Base-by-base conservation (phyloP, 2,113 vertebrate species). In the Thamnaconus septentrionalis region DNA sequence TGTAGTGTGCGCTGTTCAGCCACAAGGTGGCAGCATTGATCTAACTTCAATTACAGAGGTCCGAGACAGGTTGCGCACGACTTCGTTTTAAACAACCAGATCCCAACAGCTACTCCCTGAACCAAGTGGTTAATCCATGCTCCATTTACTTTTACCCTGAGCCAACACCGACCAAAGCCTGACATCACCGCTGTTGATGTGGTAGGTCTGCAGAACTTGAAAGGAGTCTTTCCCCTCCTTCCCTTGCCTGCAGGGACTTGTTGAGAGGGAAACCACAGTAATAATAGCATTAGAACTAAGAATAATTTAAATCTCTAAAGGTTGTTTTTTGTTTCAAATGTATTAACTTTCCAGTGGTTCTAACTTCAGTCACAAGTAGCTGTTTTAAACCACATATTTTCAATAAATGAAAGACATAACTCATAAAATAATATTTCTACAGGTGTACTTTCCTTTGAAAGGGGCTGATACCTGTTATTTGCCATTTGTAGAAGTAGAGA, bases 21-120 rank as follows among this genome's bases (percentile, higher is more conserved):
- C 90, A 87, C 79, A 41, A 79, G 86, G 42, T 61, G 82, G 84
- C 8, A 55, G 55, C 64, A 80, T 85, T 79, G 39, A 5, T 50
- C 51, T 61, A 1, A 12, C 53, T 63, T 65, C 0, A n/a, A 53
- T 8, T 2, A 5, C 1, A 4, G 0, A 18, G 18, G n/a, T 4
- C 1, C 10, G 5, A n/a, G 3, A 53, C 4, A 0, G 4, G 12
- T 55, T 6, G 5, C 11, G 44, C 7, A 59, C 8, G 1, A 7
- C 39, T 31, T 18, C 7, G 54, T 3, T 63, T 42, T 7, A 47
- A 43, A 59, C 12, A 18, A 8, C 42, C n/a, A 40, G 7, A 18
- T 4, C 8, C 5, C 5, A 54, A 6, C 4, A 52, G 31, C 8
- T 56, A 3, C 10, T 64, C 57, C 57, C 41, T 56, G 8, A 39